A percentile compares a stretch with the other conserved stretches of the same genome.
These are phyloP conservation scores for Homarus americanus DNA, from an alignment of 1,140 invertebrate genomes.

Conservation along the genomic window DNA sequence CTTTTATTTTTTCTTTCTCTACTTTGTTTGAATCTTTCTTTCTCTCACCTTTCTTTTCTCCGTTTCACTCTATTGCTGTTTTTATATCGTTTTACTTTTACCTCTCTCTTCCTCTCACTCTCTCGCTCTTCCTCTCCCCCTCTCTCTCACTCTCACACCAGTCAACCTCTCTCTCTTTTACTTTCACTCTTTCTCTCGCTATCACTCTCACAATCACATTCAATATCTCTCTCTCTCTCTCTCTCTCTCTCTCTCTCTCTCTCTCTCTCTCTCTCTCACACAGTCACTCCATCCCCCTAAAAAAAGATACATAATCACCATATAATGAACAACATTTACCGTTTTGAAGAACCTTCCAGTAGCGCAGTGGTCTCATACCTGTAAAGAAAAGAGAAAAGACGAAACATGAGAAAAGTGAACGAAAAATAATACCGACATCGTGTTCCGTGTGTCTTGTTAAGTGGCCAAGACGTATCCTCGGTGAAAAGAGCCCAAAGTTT, in stretches of 20 bases:
- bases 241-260: background rate
- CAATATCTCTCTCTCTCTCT: background rate
- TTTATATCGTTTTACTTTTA: background rate
- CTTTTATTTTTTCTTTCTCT: no score
- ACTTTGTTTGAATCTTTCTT: no score
- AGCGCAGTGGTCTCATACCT: slow-evolving; percentile 9
- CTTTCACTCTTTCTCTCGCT: background rate
- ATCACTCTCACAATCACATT: background rate
- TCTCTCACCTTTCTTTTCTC: no score
- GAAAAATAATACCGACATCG: no score
- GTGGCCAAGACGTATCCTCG: no score
- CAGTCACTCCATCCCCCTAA: background rate
- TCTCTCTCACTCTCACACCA: background rate
- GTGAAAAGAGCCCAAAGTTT: no score
- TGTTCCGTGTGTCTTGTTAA: no score
- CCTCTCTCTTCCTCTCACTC: background rate
- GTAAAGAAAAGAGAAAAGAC: background rate
- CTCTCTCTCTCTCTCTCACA: background rate
- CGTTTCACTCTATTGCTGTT: no score
- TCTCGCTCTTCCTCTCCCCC: no score
- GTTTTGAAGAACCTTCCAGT: slow-evolving; percentile 1
- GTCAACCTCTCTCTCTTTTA: background rate
- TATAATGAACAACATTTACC: background rate
- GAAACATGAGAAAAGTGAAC: no score
- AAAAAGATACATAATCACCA: no score